These are phyloP conservation scores for Halisarca cf. caerulea DNA, from an alignment of 37 sponge, comb jelly and placozoan genomes.

Conservation along the genomic window DNA sequence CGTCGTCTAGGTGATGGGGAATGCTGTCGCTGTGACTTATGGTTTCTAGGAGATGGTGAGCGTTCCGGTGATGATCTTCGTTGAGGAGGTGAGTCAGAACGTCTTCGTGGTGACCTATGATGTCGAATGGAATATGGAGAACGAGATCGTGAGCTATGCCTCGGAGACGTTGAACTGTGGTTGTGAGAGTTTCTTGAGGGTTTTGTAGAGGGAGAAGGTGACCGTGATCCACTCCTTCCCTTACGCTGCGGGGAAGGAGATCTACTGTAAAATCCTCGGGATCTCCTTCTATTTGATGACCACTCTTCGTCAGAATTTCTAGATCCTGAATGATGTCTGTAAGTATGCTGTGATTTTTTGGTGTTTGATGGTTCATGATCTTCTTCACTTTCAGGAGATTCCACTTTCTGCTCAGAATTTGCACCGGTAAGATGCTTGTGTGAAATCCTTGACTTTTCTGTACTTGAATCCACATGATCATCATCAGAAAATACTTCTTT, in stretches of 20 bases:
- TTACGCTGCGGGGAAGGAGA: not conserved
- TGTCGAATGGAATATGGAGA: not conserved
- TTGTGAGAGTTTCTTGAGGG: not conserved
- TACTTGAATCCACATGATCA: not conserved
- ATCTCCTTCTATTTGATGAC: not conserved
- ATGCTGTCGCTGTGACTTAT: not conserved
- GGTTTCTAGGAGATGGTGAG: slow-evolving; percentile 11
- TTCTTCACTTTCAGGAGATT: no score
- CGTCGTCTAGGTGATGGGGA: slow-evolving; percentile 15
- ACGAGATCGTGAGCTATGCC: not conserved
- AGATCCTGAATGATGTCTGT: not conserved
- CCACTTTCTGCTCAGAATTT: no score
- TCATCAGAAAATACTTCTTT: not conserved
- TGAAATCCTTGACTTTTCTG: no score
- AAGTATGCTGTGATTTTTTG: no score
- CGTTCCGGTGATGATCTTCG: not conserved
- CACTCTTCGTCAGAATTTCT: not conserved
- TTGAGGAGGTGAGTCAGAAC: not conserved
- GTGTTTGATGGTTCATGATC: no score
- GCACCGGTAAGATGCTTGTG: not conserved
- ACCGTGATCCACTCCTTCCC: not conserved
- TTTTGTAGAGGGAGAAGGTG: not conserved
- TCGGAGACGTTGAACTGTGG: not conserved
- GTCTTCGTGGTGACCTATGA: not conserved
- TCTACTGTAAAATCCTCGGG: not conserved